Conservation (phyloP, 2,113 vertebrate species). For the Oenanthe melanoleuca region DNA sequence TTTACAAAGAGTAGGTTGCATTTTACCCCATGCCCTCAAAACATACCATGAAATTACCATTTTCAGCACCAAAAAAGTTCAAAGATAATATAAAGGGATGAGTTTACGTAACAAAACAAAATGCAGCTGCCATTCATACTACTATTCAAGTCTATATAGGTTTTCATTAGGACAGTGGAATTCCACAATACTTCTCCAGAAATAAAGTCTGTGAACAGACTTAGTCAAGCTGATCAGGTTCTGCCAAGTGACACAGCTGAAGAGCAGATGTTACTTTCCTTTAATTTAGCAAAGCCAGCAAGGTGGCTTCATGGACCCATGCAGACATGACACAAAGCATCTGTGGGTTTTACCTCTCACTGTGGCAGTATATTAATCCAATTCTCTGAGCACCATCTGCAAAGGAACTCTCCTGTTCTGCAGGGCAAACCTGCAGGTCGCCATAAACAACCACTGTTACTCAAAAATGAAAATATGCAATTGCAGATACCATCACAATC, state of each 20-base stretch:
- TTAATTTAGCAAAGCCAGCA: slow-evolving; percentile 25
- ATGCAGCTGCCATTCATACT: neutral
- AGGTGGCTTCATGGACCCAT: neutral
- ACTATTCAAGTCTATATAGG: neutral
- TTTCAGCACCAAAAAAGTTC: neutral
- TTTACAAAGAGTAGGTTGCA: neutral
- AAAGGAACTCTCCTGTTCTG: neutral
- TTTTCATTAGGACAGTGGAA: neutral
- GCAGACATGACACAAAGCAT: neutral
- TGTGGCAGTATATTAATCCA: neutral
- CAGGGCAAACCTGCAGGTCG: neutral
- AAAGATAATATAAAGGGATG: neutral
- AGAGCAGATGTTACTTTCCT: slow-evolving; percentile 27
- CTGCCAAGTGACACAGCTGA: slow-evolving; percentile 1
- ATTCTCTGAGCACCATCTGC: neutral
- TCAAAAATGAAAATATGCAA: neutral
- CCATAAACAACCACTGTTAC: neutral
- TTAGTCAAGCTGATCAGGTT: neutral
- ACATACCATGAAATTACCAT: neutral
- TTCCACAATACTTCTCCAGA: neutral
- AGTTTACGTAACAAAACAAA: neutral
- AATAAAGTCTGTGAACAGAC: neutral
- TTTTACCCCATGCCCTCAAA: neutral
- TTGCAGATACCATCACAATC: neutral
- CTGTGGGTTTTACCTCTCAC: neutral